A percentile compares a stretch with the other conserved stretches of the same genome.
Evolutionary conservation across 2,797 vertebrate species (phyloP).

Genomic region (Limnodromus scolopaceus): DNA sequence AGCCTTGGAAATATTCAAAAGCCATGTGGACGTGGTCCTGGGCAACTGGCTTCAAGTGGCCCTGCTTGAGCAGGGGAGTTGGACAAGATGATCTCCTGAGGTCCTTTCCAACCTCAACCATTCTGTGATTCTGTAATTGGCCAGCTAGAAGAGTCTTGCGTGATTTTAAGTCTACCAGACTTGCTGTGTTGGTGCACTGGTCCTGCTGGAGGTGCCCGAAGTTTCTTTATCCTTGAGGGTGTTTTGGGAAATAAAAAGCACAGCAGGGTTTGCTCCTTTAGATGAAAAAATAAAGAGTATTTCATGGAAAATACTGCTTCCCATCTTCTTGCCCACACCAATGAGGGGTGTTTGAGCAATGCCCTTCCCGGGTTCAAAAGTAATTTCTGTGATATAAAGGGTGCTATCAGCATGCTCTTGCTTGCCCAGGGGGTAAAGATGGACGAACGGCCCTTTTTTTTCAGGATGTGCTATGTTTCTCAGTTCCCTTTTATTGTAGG

Average conservation of each 20-base stretch:
- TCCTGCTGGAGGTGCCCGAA: background rate
- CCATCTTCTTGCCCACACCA: accelerated
- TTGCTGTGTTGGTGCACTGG: background rate
- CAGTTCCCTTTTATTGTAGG: background rate
- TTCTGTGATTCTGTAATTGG: background rate
- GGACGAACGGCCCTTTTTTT: background rate
- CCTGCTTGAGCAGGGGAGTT: background rate
- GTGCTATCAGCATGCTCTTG: background rate
- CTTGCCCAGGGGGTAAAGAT: background rate
- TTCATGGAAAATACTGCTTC: background rate
- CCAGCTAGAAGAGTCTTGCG: background rate
- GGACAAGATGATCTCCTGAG: background rate
- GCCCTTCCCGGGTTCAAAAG: accelerated
- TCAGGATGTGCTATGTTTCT: background rate
- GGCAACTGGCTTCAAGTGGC: background rate
- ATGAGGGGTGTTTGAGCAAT: background rate
- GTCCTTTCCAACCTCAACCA: background rate
- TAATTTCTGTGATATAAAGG: background rate
- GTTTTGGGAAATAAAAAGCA: background rate
- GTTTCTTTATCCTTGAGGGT: background rate
- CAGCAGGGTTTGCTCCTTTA: background rate
- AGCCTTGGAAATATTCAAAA: background rate
- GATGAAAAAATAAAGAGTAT: background rate
- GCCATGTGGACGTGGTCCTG: background rate
- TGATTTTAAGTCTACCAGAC: background rate